phyloP scores from a whole-genome alignment of 1,140 invertebrate species.

The Cardiocondyla obscurior region DNA sequence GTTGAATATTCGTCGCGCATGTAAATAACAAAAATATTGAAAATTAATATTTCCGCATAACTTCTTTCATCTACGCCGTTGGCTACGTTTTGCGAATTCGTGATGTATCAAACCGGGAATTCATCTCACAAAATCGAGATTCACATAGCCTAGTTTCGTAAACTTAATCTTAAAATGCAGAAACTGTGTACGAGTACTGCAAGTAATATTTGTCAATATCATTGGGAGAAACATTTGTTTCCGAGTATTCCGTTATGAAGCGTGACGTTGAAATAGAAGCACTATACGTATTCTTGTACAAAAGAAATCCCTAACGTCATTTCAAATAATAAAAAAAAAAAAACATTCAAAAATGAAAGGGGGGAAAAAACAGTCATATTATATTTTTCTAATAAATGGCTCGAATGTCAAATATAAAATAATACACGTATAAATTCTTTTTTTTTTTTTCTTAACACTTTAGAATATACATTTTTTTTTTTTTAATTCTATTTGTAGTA shows the following conservation, averaged over 20 bases:
- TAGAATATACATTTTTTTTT: background rate
- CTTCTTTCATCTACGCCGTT: background rate
- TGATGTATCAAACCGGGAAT: background rate
- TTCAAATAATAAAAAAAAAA: background rate
- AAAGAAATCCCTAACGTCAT: background rate
- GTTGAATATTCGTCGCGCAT: slow-evolving; percentile 4
- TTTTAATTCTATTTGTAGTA: background rate
- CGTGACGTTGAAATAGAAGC: background rate
- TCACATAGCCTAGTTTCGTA: background rate
- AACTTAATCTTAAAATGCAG: background rate
- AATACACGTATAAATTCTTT: background rate
- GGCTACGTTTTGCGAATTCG: background rate
- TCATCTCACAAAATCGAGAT: background rate
- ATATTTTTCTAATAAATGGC: background rate
- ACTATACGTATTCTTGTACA: background rate
- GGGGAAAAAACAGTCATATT: background rate
- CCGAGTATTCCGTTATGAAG: background rate
- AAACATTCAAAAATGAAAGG: no score
- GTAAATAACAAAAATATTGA: background rate
- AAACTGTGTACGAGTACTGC: background rate
- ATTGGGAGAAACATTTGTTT: background rate
- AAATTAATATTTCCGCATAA: slow-evolving; percentile 40
- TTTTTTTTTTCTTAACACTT: background rate
- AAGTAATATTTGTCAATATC: background rate
- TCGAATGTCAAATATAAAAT: background rate